Conservation (phyloP, 2,113 vertebrate genomes). For the Macquaria ambigua region DNA sequence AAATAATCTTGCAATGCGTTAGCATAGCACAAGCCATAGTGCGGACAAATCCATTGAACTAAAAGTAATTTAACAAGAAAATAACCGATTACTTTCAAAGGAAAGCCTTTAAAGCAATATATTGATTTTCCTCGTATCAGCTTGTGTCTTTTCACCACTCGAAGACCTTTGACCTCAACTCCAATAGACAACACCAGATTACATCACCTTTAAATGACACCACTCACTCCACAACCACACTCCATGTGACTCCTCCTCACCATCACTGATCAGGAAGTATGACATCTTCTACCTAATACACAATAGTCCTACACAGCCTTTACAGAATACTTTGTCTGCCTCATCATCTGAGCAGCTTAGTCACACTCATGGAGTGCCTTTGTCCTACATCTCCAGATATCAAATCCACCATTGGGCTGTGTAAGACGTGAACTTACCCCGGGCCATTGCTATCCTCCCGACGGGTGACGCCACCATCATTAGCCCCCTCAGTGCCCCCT, state of each 20-base stretch:
- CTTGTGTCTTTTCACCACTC: not conserved
- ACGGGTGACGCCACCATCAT: conserved; percentile 83
- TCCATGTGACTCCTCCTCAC: not conserved
- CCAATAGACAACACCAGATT: conserved; percentile 17
- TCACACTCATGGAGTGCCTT: conserved; percentile 24
- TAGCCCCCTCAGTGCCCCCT: conserved; percentile 87
- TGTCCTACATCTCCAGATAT: conserved; percentile 9
- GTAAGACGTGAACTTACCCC: conserved; percentile 85
- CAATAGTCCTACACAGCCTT: not conserved
- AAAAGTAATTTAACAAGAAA: too few species aligned
- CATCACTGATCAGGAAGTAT: conserved; percentile 14
- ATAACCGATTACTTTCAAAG: not conserved
- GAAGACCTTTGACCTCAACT: conserved; percentile 30
- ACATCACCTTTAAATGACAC: conserved; percentile 26
- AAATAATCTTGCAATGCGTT: not conserved
- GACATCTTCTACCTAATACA: not conserved
- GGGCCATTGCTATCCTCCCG: conserved; percentile 95
- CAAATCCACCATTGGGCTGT: not conserved
- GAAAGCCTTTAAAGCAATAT: not conserved
- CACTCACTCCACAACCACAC: not conserved
- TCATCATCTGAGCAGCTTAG: conserved; percentile 25
- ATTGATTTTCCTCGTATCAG: not conserved
- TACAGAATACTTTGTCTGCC: not conserved
- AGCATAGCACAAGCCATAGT: not conserved
- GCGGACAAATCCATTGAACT: not conserved